Base-by-base conservation (phyloP, 2,113 vertebrate species). In the Petroica traversi region DNA sequence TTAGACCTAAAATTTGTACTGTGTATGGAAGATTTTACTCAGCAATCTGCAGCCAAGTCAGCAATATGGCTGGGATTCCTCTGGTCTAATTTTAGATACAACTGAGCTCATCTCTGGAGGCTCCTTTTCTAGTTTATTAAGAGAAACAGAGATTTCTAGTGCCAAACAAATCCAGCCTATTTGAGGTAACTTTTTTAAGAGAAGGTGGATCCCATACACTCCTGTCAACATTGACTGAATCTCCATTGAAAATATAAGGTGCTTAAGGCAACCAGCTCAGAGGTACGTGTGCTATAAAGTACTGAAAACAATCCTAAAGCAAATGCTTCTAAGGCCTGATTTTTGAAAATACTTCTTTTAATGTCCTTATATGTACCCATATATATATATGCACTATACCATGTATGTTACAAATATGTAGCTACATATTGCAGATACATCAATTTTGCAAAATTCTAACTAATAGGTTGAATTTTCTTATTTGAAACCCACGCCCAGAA, bases 41-140 rank as follows among this genome's bases (percentile, higher is more conserved):
- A 82, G 87, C 69, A 83, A 88, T 85, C 93, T 89, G 87, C 58
- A 94, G 77, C 52, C 45, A 76, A 95, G 61, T 87, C 92, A 82
- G 74, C 85, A 96, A 52, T 89, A 93, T 90, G 90, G 49, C 40
- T 95, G 75, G 91, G 91, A 86, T 85, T 86, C 82, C 83, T 95
- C 41, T 46, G 45, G 38, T 51, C 71, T 94, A 76, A 94, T 94
- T 94, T 94, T 92, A 97, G 82, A 66, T 59, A 85, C 46, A 73
- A 41, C 28, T 69, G 45, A 94, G 63, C 79, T 94, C 82, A 77
- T 80, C 24, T 29, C 26, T 79, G 82, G 67, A 93, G 49, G 25
- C 41, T 95, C 49, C 58, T 24, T 73, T 54, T 95, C 55, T 6
- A 94, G 54, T 58, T 77, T 92, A 69, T 85, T 83, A 80, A 54